phyloP scores from a whole-genome alignment of 2,797 vertebrate genomes.

The Pseudocheirus occidentalis region DNA sequence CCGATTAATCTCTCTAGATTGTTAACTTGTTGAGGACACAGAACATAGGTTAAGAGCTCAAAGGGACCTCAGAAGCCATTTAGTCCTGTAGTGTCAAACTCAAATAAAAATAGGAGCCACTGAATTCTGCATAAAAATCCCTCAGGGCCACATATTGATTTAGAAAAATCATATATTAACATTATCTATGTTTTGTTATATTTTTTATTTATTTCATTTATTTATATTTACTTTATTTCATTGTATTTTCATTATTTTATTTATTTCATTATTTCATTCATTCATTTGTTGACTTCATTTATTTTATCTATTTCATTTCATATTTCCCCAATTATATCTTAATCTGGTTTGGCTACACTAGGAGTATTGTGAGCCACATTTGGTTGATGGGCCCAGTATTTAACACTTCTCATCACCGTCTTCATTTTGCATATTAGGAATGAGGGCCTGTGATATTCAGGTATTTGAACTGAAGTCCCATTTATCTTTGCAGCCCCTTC shows the following conservation, averaged over 20 bases:
- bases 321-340: background rate
- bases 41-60: background rate
- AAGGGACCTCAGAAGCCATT: background rate
- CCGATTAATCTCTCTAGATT: background rate
- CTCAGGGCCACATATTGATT: background rate
- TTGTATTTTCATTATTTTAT: background rate
- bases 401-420: background rate
- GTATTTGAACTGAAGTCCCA: background rate
- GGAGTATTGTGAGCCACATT: background rate
- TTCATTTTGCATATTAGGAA: background rate
- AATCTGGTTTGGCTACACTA: background rate
- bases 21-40: background rate
- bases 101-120: background rate
- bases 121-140: background rate
- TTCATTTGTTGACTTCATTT: background rate
- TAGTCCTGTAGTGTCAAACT: background rate
- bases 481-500: background rate
- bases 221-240: background rate
- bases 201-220: background rate
- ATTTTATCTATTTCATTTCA: no score
- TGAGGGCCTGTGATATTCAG: background rate
- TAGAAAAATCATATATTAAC: background rate
- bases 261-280: no score
- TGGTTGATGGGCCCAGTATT: background rate
- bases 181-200: background rate